Conservation (phyloP, 2,113 vertebrate species). For the Bubalus kerabau region DNA sequence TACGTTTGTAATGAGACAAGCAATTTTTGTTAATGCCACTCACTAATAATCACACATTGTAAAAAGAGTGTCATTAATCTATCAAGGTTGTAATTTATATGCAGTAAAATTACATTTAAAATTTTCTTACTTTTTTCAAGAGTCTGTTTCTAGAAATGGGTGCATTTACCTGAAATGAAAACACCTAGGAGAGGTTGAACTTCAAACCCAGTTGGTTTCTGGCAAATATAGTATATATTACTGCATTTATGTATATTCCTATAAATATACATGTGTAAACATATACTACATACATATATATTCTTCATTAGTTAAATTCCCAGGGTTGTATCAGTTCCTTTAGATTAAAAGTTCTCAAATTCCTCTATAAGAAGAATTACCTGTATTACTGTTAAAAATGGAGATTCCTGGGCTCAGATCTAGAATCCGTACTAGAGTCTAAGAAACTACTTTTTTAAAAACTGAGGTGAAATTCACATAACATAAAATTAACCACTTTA, state of each 20-base stretch:
- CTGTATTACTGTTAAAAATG: neutral
- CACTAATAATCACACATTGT: neutral
- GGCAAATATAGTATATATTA: neutral
- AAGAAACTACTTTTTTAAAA: neutral
- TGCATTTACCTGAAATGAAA: neutral
- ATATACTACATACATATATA: neutral
- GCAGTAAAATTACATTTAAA: neutral
- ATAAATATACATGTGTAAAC: neutral
- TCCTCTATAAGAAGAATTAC: neutral
- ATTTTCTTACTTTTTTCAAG: neutral
- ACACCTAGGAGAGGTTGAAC: neutral
- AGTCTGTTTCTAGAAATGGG: neutral
- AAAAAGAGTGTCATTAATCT: neutral
- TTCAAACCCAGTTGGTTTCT: neutral
- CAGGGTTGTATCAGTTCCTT: neutral
- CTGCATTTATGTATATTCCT: neutral
- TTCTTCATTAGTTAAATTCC: neutral
- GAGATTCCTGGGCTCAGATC: neutral
- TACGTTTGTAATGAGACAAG: neutral
- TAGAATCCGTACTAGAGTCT: neutral
- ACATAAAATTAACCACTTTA: neutral
- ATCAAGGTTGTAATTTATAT: neutral
- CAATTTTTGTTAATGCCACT: neutral
- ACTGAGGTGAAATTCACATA: neutral
- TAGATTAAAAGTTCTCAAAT: neutral